Evolutionary conservation across 2,797 vertebrate genomes (phyloP).

Genomic region (Hippopotamyrus pictus): DNA sequence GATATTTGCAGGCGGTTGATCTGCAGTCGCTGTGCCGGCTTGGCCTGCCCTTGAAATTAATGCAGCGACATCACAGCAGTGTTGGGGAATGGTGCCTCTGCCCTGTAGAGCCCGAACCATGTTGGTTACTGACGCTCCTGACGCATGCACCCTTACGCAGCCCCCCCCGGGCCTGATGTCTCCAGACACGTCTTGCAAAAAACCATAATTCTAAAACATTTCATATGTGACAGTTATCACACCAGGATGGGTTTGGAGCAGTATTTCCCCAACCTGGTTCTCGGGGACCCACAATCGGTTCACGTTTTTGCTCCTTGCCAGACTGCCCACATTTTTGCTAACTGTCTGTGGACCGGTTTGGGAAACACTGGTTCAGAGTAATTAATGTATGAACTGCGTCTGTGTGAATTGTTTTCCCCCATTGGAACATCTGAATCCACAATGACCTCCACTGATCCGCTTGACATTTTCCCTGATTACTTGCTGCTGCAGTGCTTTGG

Average conservation of each 20-base stretch:
- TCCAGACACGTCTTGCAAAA: not conserved
- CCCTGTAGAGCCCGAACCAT: not conserved
- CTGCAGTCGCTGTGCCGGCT: not conserved
- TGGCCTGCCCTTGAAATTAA: conserved; percentile 3
- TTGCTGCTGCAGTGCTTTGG: not conserved
- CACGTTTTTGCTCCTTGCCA: not conserved
- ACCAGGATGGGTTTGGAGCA: not conserved
- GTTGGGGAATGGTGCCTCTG: not conserved
- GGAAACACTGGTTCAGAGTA: not conserved
- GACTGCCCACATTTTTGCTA: not conserved
- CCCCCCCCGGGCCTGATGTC: not conserved
- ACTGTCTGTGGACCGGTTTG: not conserved
- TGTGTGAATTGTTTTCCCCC: not conserved
- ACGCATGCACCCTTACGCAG: not conserved
- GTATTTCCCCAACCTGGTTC: not conserved
- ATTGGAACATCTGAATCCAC: not conserved
- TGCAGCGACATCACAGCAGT: not conserved
- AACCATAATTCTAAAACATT: not conserved
- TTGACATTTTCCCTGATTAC: not conserved
- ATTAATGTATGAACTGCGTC: not conserved
- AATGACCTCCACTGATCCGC: not conserved
- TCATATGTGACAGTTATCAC: not conserved
- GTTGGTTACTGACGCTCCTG: not conserved
- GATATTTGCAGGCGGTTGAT: not conserved
- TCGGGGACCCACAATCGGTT: not conserved